A percentile compares a stretch with the other conserved stretches of the same genome.
These are phyloP conservation scores for Bovichtus variegatus DNA, from an alignment of 2,797 vertebrate genomes.

Conservation along the genomic window DNA sequence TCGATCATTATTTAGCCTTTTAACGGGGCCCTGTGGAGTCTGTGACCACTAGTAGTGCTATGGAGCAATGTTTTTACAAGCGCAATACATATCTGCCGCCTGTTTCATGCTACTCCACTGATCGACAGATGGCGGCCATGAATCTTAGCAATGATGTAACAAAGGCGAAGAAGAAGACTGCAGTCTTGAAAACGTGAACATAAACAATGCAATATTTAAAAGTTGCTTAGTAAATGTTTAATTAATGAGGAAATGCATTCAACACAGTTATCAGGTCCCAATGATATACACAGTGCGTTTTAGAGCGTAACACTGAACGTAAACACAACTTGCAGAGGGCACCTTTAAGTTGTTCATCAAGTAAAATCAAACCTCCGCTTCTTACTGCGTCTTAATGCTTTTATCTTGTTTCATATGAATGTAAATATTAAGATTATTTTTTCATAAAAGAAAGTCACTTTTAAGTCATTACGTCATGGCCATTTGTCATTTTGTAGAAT, in stretches of 20 bases:
- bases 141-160: not conserved
- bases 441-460: not conserved
- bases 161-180: not conserved
- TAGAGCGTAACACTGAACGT: not conserved
- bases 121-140: not conserved
- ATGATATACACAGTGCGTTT: not conserved
- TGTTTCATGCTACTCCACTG: not conserved
- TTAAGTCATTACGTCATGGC: not conserved
- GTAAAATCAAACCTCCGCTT: not conserved
- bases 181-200: not conserved
- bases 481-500: not conserved
- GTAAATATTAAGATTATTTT: not conserved
- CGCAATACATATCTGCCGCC: not conserved
- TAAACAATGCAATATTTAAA: not conserved
- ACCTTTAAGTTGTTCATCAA: constrained; percentile 2
- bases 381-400: not conserved
- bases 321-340: not conserved
- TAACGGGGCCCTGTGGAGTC: not conserved
- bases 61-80: not conserved
- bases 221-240: not conserved
- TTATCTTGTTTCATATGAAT: not conserved
- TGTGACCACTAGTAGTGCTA: not conserved
- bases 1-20: constrained; percentile 5
- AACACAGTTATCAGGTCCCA: constrained; percentile 1
- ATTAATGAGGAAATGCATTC: not conserved